phyloP scores from a whole-genome alignment of 2,797 vertebrate species.

The Fringilla coelebs region DNA sequence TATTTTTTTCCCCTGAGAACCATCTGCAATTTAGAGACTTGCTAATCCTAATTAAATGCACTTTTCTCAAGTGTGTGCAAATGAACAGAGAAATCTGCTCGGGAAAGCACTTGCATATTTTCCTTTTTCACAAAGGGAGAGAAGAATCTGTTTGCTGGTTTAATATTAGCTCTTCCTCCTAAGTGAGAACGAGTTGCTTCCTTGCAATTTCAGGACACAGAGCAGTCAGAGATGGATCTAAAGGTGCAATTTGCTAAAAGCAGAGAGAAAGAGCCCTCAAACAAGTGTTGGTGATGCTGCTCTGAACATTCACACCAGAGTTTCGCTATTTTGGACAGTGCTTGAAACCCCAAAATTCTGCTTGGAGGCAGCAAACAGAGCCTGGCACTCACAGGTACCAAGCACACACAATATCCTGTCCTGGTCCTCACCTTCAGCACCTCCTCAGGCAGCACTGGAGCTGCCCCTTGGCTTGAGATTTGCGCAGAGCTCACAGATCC shows the following conservation, averaged over 20 bases:
- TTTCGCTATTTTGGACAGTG: not conserved
- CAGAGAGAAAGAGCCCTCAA: not conserved
- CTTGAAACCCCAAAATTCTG: not conserved
- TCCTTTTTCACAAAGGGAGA: not conserved
- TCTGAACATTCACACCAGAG: not conserved
- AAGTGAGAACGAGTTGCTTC: not conserved
- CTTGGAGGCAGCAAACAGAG: not conserved
- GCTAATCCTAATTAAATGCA: constrained; percentile 67
- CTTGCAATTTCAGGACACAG: not conserved
- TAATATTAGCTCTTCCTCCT: not conserved
- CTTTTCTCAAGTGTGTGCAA: constrained; percentile 61
- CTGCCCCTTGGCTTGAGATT: not conserved
- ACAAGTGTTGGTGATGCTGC: not conserved
- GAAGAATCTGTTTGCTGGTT: not conserved
- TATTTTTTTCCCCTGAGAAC: constrained; percentile 66
- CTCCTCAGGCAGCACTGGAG: not conserved
- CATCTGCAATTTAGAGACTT: constrained; percentile 63
- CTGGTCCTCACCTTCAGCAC: not conserved
- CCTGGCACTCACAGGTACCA: not conserved
- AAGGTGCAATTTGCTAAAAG: not conserved
- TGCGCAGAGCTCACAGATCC: not conserved
- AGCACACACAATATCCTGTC: not conserved
- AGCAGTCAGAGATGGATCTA: not conserved
- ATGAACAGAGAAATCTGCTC: constrained; percentile 57
- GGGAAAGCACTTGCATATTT: constrained; percentile 23